Base-by-base conservation (phyloP, 2,888 invertebrate species). In the Gastrophysa polygoni region DNA sequence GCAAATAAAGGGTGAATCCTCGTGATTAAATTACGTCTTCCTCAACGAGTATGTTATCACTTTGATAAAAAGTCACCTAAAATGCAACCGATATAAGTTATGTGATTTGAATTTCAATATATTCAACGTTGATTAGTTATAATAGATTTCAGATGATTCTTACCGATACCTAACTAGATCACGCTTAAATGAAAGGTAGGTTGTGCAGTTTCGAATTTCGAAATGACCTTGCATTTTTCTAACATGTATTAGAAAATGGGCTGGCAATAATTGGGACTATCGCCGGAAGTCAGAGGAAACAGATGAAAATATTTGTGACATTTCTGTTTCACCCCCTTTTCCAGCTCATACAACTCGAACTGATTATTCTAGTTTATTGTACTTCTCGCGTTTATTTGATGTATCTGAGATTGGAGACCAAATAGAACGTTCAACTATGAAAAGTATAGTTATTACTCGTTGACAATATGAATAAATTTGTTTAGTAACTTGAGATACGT, bases 391-490 rank as follows among this genome's bases (percentile, higher is more conserved):
- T 54, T 54, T 54, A 29, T 51, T 65, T 67, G 63, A 63, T 56
- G 59, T 65, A 62, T 68, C 66, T 69, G 63, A 70, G 66, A 71
- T 68, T 72, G 60, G 68, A 68, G 73, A 74, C 75, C 73, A 74
- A 73, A 68, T 71, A 71, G 71, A 66, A 70, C 71, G 69, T 74
- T 73, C 66, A 70, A 65, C 59, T 66, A 71, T 4, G 66, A 63
- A 69, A 73, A 69, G 63, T 64, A 72, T 70, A 73, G 70, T 74
- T 77, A 76, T 77, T 77, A 76, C 71, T 77, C 75, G 78, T 78
- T 78, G 77, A 78, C 77, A 78, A 78, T 78, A 77, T 78, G 71
- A 77, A 77, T 77, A 77, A 75, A 78, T 78, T 77, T 78, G 78
- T 78, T 77, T 77, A 77, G 75, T 75, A 75, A 70, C 74, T 70